Evolutionary conservation across 1,140 invertebrate species (phyloP), one percentile per base, ranked within the genome.

Genomic region (Drosophila nigrodunni): DNA sequence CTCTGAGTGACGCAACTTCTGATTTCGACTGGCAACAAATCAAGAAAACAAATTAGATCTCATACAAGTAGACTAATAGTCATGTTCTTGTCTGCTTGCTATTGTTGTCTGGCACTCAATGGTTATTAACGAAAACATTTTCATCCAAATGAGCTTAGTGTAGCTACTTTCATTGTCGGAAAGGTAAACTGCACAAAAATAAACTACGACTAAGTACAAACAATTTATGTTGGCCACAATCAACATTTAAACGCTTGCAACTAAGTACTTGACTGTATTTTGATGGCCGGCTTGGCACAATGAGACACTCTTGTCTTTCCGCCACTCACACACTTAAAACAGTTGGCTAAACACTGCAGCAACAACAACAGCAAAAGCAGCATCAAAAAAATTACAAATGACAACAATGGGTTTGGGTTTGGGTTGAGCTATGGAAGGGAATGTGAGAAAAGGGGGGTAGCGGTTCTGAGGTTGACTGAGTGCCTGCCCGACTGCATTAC

Each of bases 251-350:
- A 80, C 82, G 77, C 88, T 88, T 80, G 66, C 83, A 80, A 50
- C 46, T 61, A 44, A 82, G 79, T 88, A 88, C 80, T 87, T 89
- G 80, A 67, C 77, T 70, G 78, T 78, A 82, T 67, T 83, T 79
- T 82, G 78, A 85, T 82, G 77, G 72, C 67, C 80, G 46, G 55
- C 60, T 37, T 30, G 41, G 61, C 73, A 87, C 83, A 88, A 83
- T 80, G 80, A 74, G 80, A 87, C 83, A 89, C 83, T 78, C 82
- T 88, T 75, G 80, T 74, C 77, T 89, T 89, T 88, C 85, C 83
- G 74, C 44, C 79, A 76, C 65, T 52, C 74, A 44, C 78, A 58
- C 61, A 44, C 13, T 68, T 50, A 81, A 44, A 70, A 73, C 61
- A 73, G 72, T 70, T 83, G 78, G 80, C 81, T 80, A 80, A 83